Evolutionary conservation across 2,888 invertebrate genomes (phyloP).

Genomic region (Trypoxylon attenuatum): DNA sequence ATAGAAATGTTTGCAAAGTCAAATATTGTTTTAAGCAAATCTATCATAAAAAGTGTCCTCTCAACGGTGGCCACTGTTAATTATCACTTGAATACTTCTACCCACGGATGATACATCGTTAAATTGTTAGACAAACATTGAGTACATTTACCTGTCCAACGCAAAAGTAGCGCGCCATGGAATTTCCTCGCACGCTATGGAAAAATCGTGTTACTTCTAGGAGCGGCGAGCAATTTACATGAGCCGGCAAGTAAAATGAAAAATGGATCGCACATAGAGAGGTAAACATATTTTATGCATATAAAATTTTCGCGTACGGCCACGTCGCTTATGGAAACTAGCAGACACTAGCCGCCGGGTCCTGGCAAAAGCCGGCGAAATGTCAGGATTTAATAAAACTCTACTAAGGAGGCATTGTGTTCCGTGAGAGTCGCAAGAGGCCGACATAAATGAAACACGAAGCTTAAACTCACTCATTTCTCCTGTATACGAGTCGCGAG

Average conservation of each 20-base stretch:
- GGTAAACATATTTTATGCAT: slow-evolving; percentile 30
- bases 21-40: too few relatives aligned
- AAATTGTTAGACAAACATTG: too few relatives aligned
- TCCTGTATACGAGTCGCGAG: too few relatives aligned
- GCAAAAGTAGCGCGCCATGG: slow-evolving; percentile 15
- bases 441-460: not conserved
- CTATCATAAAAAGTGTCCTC: too few relatives aligned
- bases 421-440: too few relatives aligned
- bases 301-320: not conserved
- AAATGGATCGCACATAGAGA: slow-evolving; percentile 28
- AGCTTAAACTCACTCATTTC: too few relatives aligned
- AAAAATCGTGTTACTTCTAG: slow-evolving; percentile 37
- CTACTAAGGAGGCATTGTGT: not conserved
- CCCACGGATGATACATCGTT: too few relatives aligned
- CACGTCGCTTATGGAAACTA: not conserved
- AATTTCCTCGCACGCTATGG: too few relatives aligned
- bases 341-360: not conserved
- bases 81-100: too few relatives aligned
- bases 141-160: too few relatives aligned
- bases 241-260: slow-evolving; percentile 41
- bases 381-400: not conserved
- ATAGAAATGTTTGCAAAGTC: too few relatives aligned
- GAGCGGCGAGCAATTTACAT: slow-evolving; percentile 34
- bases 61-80: too few relatives aligned
- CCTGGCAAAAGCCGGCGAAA: not conserved